phyloP scores from a whole-genome alignment of 1,140 invertebrate genomes.

The Macrobrachium nipponense region DNA sequence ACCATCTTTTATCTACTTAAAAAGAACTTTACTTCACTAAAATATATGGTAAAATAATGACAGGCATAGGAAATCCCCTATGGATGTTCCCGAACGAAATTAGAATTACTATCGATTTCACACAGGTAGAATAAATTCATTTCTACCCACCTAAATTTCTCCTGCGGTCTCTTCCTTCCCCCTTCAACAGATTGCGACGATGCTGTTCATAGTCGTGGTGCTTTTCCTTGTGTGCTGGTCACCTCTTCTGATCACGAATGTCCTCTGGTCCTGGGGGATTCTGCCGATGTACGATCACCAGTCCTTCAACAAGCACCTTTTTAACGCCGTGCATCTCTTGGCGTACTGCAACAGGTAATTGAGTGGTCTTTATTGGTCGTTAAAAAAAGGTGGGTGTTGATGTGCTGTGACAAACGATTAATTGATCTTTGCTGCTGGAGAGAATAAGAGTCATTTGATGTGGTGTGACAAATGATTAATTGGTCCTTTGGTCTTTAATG shows the following conservation, averaged over 20 bases:
- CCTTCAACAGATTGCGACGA: slow-evolving; percentile 76
- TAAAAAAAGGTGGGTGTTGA: not conserved
- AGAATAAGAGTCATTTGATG: not conserved
- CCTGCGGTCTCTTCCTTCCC: not conserved
- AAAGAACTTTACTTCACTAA: no score
- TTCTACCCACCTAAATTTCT: not conserved
- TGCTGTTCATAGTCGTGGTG: slow-evolving; percentile 78
- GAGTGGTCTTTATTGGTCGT: not conserved
- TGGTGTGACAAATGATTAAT: no score
- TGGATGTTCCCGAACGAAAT: no score
- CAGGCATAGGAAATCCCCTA: no score
- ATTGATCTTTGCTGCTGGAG: not conserved
- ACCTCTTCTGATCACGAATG: slow-evolving; percentile 76
- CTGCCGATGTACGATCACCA: slow-evolving; percentile 68
- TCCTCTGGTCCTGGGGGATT: slow-evolving; percentile 74
- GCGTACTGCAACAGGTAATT: slow-evolving; percentile 78
- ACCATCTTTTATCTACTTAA: no score
- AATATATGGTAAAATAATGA: no score
- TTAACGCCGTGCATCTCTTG: slow-evolving; percentile 76
- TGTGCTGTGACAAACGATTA: no score
- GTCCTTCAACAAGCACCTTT: slow-evolving; percentile 73
- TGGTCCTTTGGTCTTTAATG: no score
- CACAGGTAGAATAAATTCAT: not conserved
- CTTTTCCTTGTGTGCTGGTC: slow-evolving; percentile 79
- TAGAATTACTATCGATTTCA: no score